Base-by-base conservation (phyloP, 2,113 vertebrate species). In the Apaloderma vittatum region DNA sequence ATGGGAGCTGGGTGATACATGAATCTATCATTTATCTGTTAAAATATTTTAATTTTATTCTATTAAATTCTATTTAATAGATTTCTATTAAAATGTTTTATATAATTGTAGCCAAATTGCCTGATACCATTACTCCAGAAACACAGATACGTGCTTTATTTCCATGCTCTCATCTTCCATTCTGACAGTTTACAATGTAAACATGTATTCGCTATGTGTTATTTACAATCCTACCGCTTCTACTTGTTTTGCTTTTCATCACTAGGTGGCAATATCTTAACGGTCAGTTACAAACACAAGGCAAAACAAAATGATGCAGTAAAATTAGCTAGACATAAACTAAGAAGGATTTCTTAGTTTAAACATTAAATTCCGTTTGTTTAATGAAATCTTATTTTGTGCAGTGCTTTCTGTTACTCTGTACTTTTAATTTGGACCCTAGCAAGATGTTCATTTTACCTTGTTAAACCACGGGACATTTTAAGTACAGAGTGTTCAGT, bases 241-340 rank as follows among this genome's bases (percentile, higher is more conserved):
- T 88, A 75, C 72, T 45, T 79, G 86, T 94, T 85, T 81, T 81
- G 76, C 57, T 75, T 97, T 73, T 62, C 75, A 83, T 87, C 97
- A 82, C 96, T 97, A 96, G 96, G 86, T 95, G 97, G 97, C 97
- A 96, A 68, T 96, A 94, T 81, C 72, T 86, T 90, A 88, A 76
- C 92, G 73, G 87, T 29, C 87, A 86, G 73, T 78, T 86, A 40
- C 7, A 92, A 89, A 66, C 49, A 45, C 72, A 55, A 57, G 29
- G n/a, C 66, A 40, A 93, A 81, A 86, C 68, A 91, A 95, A 97
- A 97, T 86, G 89, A 82, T 90, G 90, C 59, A 46, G 80, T 71
- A 77, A 79, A 86, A 86, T 37, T 17, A 63, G 58, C 36, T 63
- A 83, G 65, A 45, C 46, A 32, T 27, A 70, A 91, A 71, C 20